phyloP scores from a whole-genome alignment of 2,113 vertebrate genomes.

The Camelus dromedarius region DNA sequence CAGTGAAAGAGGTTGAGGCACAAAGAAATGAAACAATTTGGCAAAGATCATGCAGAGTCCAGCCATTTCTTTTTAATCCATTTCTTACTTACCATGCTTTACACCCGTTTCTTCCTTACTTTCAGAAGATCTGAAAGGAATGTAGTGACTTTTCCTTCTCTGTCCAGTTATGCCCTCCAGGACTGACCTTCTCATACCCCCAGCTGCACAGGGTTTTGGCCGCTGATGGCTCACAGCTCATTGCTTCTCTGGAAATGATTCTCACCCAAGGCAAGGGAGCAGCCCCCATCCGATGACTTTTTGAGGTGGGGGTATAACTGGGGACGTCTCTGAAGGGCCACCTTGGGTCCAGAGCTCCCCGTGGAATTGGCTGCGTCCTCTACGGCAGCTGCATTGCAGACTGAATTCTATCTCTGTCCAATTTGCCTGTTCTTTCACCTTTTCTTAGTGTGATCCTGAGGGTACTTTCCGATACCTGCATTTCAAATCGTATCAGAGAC shows the following conservation, averaged over 20 bases:
- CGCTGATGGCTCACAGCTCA: too few relatives aligned
- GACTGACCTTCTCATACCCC: fast-evolving
- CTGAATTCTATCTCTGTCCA: background rate
- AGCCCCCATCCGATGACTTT: background rate
- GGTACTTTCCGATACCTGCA: background rate
- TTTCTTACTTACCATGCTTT: background rate
- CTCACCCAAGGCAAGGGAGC: background rate
- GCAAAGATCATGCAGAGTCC: background rate
- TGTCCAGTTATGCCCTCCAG: background rate
- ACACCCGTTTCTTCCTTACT: background rate
- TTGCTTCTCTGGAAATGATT: background rate
- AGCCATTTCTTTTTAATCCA: background rate
- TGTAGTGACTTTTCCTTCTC: background rate
- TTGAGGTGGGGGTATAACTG: background rate
- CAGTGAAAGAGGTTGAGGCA: background rate
- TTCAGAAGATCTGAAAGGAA: background rate
- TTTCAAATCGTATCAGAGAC: background rate
- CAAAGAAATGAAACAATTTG: background rate
- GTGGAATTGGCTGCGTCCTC: background rate
- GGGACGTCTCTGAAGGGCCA: background rate
- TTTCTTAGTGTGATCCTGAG: background rate
- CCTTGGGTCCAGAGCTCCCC: background rate
- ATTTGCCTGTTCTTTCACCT: background rate
- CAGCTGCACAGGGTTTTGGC: too few relatives aligned
- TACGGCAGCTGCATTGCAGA: background rate